A percentile compares a stretch with the other conserved stretches of the same genome.
These are phyloP conservation scores for Drosophila mayaguana DNA, from an alignment of 2,888 invertebrate species.

Conservation along the genomic window DNA sequence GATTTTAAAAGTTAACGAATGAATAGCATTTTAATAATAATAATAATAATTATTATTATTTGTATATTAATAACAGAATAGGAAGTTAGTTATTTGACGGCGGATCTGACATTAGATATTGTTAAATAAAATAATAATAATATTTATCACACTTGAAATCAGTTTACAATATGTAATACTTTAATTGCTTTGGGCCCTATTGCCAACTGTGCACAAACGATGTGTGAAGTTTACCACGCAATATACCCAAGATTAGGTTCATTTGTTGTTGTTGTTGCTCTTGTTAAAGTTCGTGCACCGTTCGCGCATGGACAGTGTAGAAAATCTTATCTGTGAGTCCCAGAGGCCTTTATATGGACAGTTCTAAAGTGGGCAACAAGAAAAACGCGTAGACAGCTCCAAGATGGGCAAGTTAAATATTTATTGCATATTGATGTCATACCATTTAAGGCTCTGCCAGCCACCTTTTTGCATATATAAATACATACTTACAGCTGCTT, in stretches of 20 bases:
- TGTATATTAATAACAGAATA: not conserved
- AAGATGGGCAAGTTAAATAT: conserved; percentile 75
- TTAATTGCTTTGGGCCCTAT: conserved; percentile 12
- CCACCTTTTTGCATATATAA: conserved; percentile 66
- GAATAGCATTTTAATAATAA: not conserved
- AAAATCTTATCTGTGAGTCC: conserved; percentile 63
- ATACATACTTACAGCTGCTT: conserved; percentile 39
- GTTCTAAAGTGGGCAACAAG: conserved; percentile 58
- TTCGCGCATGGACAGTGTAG: conserved; percentile 29
- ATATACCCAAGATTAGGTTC: conserved; percentile 21
- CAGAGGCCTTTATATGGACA: conserved; percentile 68
- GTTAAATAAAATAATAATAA: not conserved
- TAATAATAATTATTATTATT: not conserved
- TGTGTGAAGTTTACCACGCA: conserved; percentile 33
- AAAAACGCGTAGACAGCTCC: conserved; percentile 68
- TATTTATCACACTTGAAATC: conserved; percentile 2
- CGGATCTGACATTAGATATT: not conserved
- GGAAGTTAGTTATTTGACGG: not conserved
- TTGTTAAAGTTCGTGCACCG: conserved; percentile 15
- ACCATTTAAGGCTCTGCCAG: conserved; percentile 65
- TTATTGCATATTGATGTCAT: conserved; percentile 77
- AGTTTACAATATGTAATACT: conserved; percentile 6
- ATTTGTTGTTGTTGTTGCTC: conserved; percentile 3
- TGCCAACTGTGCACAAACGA: not conserved
- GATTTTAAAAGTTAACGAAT: not conserved